Evolutionary conservation across 2,888 invertebrate species (phyloP), one percentile per base, ranked within the genome.

Genomic region (Drosophila greeni): DNA sequence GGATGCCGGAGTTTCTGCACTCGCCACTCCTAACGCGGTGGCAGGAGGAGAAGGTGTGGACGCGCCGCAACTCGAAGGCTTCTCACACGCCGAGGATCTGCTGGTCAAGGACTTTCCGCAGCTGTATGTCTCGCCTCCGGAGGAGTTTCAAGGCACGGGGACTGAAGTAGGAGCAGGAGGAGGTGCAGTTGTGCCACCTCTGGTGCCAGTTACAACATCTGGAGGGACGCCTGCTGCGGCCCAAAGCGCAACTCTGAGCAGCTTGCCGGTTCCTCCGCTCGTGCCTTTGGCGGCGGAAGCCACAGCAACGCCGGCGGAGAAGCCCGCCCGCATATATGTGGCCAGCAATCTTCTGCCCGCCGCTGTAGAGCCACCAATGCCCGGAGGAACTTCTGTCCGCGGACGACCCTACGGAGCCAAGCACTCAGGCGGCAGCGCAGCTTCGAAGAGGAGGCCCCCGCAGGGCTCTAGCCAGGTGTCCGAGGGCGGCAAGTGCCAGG

Each of bases 401-500:
- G 89, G 89, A 0, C 84, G 89, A 4, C 88, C 88, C 11, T 87
- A 86, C 26, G 89, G 89, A 1, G 84, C 88, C 3, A 88, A 86
- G 49, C 82, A 86, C 34, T 80, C 85, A 0, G 85, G 87, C 0
- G 85, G 86, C 5, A 39, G 45, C 5, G 45, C 33, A 4, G 16
- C 59, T 12, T 73, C 84, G 5, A 87, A 85, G 51, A 61, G 85
- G 7, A 81, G 82, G 1, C 79, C 83, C 4, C 45, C 76, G 3
- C 74, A 74, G 1, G 73, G 62, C 7, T 45, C 68, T 4, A 69
- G 57, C 0, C 70, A 76, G 2, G 42, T 51, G 3, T 66, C 74
- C 33, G 77, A 85, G 18, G 83, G 85, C 8, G 82, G 80, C 20
- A 88, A 88, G 57, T 89, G 88, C 59, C 79, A 83, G 14, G 66